These are phyloP conservation scores for Dioctria rufipes DNA, from an alignment of 2,888 invertebrate species.

Conservation along the genomic window DNA sequence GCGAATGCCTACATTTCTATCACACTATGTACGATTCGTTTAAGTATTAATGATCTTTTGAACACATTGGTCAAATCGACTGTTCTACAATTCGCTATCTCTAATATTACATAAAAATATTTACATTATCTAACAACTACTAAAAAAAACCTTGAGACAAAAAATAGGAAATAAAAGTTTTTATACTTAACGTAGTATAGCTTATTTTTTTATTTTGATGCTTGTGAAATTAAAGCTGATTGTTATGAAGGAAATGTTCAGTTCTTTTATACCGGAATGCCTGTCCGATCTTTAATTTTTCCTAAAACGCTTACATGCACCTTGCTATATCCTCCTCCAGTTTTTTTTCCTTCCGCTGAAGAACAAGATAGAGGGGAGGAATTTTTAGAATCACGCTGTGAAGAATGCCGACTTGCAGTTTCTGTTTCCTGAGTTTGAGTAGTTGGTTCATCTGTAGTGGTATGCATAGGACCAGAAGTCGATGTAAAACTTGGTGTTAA, in stretches of 20 bases:
- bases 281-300: constrained; percentile 71
- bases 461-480: constrained; percentile 60
- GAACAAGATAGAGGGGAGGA: constrained; percentile 69
- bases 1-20: constrained; percentile 30
- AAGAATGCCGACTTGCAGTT: constrained; percentile 62
- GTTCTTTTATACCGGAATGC: constrained; percentile 68
- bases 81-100: no score
- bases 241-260: neutral
- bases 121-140: neutral
- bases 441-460: constrained; percentile 39
- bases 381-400: constrained; percentile 66
- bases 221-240: constrained; percentile 31
- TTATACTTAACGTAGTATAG: neutral
- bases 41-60: neutral
- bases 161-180: neutral
- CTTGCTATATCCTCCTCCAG: constrained; percentile 66
- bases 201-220: neutral
- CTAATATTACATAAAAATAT: no score
- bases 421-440: constrained; percentile 61
- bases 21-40: neutral
- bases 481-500: constrained; percentile 65
- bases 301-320: constrained; percentile 71
- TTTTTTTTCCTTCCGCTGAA: constrained; percentile 62
- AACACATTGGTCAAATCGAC: constrained; percentile 1
- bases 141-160: neutral